Evolutionary conservation across 2,113 vertebrate genomes (phyloP), one percentile per base, ranked within the genome.

Genomic region (Notechis scutatus): DNA sequence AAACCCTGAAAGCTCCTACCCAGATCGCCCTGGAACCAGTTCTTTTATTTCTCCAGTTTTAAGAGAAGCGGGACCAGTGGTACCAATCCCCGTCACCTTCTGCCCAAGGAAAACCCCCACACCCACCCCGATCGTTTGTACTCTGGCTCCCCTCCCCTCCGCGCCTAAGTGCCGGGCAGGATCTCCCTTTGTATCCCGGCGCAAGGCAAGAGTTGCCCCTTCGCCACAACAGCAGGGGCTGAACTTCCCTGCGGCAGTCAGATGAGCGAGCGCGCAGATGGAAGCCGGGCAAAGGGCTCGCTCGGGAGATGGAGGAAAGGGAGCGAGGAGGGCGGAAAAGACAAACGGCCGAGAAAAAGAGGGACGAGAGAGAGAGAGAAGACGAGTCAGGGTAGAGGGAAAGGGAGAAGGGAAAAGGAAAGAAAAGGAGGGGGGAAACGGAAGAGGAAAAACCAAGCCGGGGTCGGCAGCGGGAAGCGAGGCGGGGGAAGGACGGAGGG

Each of bases 301-400:
- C 15, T 81, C 3, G 39, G 56, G 24, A 15, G 69, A 1, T 21
- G 1, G 34, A 9, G 10, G 5, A 47, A 12, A 34, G 20, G 18
- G 7, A 26, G 7, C 14, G 8, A 24, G n/a, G 3, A 5, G 52
- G 23, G 14, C 1, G 20, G 4, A n/a, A 52, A 21, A 52, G 26
- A 29, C 39, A 3, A 61, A 12, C 7, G 23, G 29, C 59, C 26
- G 21, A 9, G 15, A 10, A 14, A 5, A 29, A 26, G 42, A n/a
- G 3, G 5, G 57, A 3, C 20, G 42, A 26, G 20, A 29, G 24
- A 52, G 50, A 52, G 50, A 52, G 10, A 52, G 56, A 5, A 18
- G 34, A 26, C 0, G 26, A 45, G 1, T 0, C 11, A 7, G 14
- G 1, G 54, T 10, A 9, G 8, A 11, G 5, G 15, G 4, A 8